phyloP scores from a whole-genome alignment of 1,140 invertebrate genomes.

The Coptotermes formosanus region DNA sequence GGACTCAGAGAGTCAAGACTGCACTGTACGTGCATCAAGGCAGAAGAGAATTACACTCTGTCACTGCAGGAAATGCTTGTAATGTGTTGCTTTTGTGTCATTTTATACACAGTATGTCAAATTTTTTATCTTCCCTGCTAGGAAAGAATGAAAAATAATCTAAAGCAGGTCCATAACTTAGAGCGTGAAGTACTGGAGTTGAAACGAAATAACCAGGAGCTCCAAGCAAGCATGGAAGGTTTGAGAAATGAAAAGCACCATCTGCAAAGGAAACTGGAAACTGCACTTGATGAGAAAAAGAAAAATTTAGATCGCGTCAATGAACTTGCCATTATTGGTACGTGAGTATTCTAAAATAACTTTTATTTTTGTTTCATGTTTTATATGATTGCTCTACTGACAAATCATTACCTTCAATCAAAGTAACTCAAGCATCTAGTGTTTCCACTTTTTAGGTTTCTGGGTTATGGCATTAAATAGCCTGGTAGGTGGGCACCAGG shows the following conservation, averaged over 20 bases:
- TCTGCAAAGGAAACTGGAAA: constrained; percentile 58
- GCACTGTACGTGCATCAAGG: too few species aligned
- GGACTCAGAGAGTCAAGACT: too few species aligned
- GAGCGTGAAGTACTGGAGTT: constrained; percentile 51
- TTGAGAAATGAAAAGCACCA: constrained; percentile 51
- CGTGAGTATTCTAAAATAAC: constrained; percentile 30
- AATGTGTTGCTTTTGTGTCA: too few species aligned
- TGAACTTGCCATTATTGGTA: constrained; percentile 52
- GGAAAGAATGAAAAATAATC: constrained; percentile 51
- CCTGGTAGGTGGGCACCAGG: too few species aligned
- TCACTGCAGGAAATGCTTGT: too few species aligned
- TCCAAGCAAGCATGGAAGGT: constrained; percentile 52
- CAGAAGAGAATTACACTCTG: too few species aligned
- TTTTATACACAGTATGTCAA: too few species aligned
- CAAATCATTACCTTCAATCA: too few species aligned
- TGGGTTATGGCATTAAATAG: too few species aligned
- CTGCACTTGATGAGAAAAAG: constrained; percentile 58
- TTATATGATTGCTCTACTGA: not conserved
- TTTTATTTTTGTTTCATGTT: not conserved
- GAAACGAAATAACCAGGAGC: constrained; percentile 49
- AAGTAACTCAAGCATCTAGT: too few species aligned
- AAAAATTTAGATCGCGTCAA: constrained; percentile 52
- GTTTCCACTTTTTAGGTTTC: too few species aligned
- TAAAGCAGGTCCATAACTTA: constrained; percentile 50
- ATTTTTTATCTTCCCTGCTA: constrained; percentile 39